These are phyloP conservation scores for Nansenia antarctica DNA, from an alignment of 2,113 vertebrate genomes.

Conservation along the genomic window DNA sequence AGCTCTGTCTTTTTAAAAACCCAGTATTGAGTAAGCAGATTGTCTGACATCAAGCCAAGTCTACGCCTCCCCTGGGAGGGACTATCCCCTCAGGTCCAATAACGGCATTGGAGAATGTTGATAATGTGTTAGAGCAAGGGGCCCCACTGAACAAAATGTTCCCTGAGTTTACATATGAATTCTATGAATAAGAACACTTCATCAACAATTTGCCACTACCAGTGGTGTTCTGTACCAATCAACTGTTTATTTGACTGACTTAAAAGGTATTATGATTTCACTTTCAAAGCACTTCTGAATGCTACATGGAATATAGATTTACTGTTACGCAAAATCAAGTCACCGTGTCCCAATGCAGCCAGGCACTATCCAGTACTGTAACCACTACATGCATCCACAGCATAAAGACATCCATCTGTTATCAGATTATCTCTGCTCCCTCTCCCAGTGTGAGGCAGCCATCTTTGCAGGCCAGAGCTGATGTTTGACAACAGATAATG, in stretches of 20 bases:
- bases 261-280: too few species aligned
- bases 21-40: not conserved
- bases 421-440: conserved; percentile 15
- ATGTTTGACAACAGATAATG: conserved; percentile 50
- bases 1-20: not conserved
- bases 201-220: not conserved
- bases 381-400: not conserved
- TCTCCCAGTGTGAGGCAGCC: not conserved
- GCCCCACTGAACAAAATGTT: not conserved
- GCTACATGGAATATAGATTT: not conserved
- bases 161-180: not conserved
- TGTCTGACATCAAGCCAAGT: not conserved
- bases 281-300: too few species aligned
- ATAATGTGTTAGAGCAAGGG: not conserved
- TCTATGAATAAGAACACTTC: not conserved
- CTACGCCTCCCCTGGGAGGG: not conserved
- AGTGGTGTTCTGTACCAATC: not conserved
- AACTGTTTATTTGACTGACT: not conserved
- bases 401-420: not conserved
- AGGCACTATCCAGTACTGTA: too few species aligned
- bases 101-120: not conserved
- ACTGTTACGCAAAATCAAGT: too few species aligned
- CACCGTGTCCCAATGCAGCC: too few species aligned
- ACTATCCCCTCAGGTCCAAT: not conserved
- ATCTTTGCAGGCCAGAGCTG: not conserved